These are phyloP conservation scores for Dallia pectoralis DNA, from an alignment of 2,797 vertebrate genomes.

Conservation along the genomic window DNA sequence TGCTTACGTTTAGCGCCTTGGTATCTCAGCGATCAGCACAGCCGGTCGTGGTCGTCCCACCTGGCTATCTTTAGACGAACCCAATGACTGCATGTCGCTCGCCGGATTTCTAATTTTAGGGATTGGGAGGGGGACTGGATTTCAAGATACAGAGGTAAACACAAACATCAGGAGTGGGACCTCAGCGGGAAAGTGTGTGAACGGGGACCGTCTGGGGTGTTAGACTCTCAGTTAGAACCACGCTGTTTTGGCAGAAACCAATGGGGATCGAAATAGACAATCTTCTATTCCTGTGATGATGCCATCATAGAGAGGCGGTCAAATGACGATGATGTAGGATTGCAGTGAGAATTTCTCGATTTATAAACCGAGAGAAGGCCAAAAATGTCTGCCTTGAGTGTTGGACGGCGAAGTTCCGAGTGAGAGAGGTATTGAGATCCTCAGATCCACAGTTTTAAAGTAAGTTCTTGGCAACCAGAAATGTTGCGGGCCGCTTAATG, in stretches of 20 bases:
- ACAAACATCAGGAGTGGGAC: not conserved
- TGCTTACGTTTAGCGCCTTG: too few relatives aligned
- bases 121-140: not conserved
- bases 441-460: not conserved
- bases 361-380: not conserved
- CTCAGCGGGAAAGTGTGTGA: not conserved
- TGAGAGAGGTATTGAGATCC: not conserved
- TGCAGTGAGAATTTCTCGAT: not conserved
- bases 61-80: too few relatives aligned
- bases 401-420: not conserved
- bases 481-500: not conserved
- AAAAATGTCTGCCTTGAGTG: too few relatives aligned
- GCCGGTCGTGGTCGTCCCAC: too few relatives aligned
- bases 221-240: not conserved
- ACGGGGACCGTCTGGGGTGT: not conserved
- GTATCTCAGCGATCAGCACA: too few relatives aligned
- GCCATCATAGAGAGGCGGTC: too few relatives aligned
- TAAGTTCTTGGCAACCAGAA: not conserved
- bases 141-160: not conserved
- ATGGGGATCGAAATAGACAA: too few relatives aligned
- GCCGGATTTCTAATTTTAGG: not conserved
- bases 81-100: too few relatives aligned
- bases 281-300: too few relatives aligned
- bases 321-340: not conserved
- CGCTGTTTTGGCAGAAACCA: not conserved